Base-by-base conservation (phyloP, 1,140 invertebrate genomes). In the Diabrotica undecimpunctata region DNA sequence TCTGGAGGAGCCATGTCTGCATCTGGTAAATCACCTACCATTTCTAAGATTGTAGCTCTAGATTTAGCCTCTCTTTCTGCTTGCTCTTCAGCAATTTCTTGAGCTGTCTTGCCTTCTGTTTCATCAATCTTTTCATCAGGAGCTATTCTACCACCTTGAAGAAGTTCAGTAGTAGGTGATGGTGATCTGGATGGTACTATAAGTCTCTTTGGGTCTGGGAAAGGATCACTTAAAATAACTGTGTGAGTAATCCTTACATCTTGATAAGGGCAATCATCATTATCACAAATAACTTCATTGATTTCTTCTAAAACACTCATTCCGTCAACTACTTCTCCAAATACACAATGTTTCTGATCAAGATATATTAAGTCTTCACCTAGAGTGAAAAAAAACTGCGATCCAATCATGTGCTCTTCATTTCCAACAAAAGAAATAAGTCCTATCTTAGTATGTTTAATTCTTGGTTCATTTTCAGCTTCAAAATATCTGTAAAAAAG, bases 231-330 rank as follows among this genome's bases (percentile, higher is more conserved):
- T 7, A 99, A 80, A 39, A 99, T 86, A 6, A 99, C 91, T 0
- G 97, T 99, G 77, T 99, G 98, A 2, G 95, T 96, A 64, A 99
- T 97, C 69, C 96, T 86, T 52, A 99, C 95, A 80, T 99, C 97
- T 78, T 96, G 90, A 79, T 95, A 98, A 0, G 98, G 98, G 53
- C 92, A 83, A 75, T 96, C 87, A n/a, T 88, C 84, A 36, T 87
- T 87, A 83, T 99, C 97, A 78, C 94, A 96, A 72, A 98, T 94
- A 0, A 91, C 87, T 74, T 98, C 95, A 80, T 99, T 99, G 0
- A 99, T 83, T 77, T 67, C 25, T 9, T 83, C 79, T 9, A 99
- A 80, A 13, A 96, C 83, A 61, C 99, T 96, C 46, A 92, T 82
- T 0, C 97, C 96, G 83, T 99, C 97, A 0, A 87, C 86, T 2